Conservation (phyloP, 2,888 invertebrate species). For the Polydrusus cervinus region DNA sequence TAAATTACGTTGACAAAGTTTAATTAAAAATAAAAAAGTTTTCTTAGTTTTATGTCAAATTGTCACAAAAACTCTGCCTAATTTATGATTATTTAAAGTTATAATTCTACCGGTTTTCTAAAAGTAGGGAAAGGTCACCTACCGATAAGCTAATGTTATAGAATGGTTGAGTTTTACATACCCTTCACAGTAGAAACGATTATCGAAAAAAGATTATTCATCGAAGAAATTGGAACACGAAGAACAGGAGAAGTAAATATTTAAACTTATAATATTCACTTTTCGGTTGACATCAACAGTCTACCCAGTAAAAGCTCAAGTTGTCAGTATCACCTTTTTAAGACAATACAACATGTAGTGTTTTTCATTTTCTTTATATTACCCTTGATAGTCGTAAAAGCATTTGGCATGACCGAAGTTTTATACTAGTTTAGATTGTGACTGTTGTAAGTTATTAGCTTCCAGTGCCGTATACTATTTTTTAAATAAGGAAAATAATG, state of each 20-base stretch:
- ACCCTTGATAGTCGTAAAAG: slow-evolving; percentile 89
- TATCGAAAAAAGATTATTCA: too few relatives aligned
- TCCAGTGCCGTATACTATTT: slow-evolving; percentile 60
- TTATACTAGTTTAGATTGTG: slow-evolving; percentile 71
- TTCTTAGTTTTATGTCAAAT: too few relatives aligned
- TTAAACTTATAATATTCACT: slow-evolving; percentile 62
- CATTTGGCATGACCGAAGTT: slow-evolving; percentile 91
- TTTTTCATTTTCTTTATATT: slow-evolving; percentile 93
- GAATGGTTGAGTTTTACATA: too few relatives aligned
- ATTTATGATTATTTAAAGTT: too few relatives aligned
- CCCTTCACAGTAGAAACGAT: neutral
- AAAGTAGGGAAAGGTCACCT: too few relatives aligned
- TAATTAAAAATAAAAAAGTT: too few relatives aligned
- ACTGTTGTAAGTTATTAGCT: slow-evolving; percentile 61
- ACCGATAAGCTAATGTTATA: too few relatives aligned
- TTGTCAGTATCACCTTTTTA: slow-evolving; percentile 70
- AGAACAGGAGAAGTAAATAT: too few relatives aligned
- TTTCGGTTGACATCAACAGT: slow-evolving; percentile 62
- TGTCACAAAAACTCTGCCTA: too few relatives aligned
- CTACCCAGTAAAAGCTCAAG: slow-evolving; percentile 66
- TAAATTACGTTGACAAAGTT: too few relatives aligned
- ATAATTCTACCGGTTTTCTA: too few relatives aligned
- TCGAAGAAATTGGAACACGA: too few relatives aligned
- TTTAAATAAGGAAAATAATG: slow-evolving; percentile 20
- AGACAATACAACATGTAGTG: slow-evolving; percentile 75